Percentiles rank a stretch among this genome's conserved stretches.
Conservation (phyloP, 2,797 vertebrate species). For the Rhynchotus rufescens region DNA sequence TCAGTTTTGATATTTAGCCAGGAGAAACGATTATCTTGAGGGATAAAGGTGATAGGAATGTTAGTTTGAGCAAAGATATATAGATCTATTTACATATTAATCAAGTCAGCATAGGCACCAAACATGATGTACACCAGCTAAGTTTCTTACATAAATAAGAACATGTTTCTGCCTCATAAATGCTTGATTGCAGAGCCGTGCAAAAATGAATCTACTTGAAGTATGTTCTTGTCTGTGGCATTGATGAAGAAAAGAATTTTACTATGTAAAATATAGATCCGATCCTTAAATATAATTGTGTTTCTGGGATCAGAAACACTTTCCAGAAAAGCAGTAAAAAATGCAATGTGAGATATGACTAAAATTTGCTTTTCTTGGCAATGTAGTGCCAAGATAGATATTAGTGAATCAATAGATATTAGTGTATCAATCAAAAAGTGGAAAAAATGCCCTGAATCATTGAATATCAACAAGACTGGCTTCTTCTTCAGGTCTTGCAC, state of each 20-base stretch:
- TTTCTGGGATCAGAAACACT: background rate
- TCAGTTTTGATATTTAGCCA: constrained; percentile 37
- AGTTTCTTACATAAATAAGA: constrained; percentile 17
- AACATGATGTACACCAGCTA: background rate
- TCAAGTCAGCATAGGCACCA: background rate
- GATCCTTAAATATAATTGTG: background rate
- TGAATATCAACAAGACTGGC: background rate
- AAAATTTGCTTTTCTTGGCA: background rate
- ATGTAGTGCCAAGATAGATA: too few species aligned
- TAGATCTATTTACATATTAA: constrained; percentile 52
- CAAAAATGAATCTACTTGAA: background rate
- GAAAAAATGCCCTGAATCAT: rapidly evolving
- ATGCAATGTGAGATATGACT: background rate
- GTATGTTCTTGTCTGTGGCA: background rate
- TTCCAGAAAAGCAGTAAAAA: background rate
- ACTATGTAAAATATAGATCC: background rate
- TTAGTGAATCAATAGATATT: background rate
- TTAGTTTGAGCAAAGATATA: constrained; percentile 22
- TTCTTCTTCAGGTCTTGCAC: background rate
- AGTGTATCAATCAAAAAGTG: background rate
- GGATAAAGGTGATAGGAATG: constrained; percentile 40
- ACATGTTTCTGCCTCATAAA: constrained; percentile 17
- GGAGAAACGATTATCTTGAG: constrained; percentile 27
- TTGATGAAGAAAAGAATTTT: background rate
- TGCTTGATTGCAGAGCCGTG: background rate